phyloP scores from a whole-genome alignment of 2,113 vertebrate species.

The Neomonachus schauinslandi region DNA sequence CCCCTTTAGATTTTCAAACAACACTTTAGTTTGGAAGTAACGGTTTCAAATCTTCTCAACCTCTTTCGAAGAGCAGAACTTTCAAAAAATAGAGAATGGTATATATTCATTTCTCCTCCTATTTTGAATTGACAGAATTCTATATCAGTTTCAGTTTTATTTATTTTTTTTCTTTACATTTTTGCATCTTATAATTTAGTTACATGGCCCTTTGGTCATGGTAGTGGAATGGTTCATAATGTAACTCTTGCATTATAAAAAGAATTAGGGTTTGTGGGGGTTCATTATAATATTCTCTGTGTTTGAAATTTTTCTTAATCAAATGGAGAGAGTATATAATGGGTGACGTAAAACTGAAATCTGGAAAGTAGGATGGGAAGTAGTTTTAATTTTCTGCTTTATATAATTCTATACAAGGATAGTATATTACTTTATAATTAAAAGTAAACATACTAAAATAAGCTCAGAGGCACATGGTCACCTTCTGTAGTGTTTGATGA shows the following conservation, averaged over 20 bases:
- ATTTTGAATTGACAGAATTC: background rate
- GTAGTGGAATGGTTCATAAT: background rate
- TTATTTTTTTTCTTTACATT: background rate
- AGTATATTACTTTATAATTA: background rate
- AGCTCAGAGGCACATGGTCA: background rate
- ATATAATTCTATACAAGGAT: background rate
- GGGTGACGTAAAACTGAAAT: background rate
- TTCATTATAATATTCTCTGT: background rate
- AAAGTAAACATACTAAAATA: background rate
- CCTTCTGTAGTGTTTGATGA: background rate
- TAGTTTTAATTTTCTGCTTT: slow-evolving; percentile 23
- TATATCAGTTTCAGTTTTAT: background rate
- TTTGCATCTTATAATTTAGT: background rate
- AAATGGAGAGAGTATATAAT: background rate
- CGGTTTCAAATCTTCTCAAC: slow-evolving; percentile 86
- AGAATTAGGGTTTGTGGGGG: background rate
- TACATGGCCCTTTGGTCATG: background rate
- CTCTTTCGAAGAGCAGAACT: slow-evolving; percentile 89
- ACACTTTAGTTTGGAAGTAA: slow-evolving; percentile 86
- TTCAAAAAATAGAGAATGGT: slow-evolving; percentile 88
- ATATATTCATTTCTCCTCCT: slow-evolving; percentile 67
- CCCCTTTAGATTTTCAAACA: slow-evolving; percentile 84
- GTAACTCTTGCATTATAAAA: background rate
- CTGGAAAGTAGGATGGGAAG: background rate
- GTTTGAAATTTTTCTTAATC: slow-evolving; percentile 19